These are phyloP conservation scores for Mimas tiliae DNA, from an alignment of 2,888 invertebrate species.

Conservation along the genomic window DNA sequence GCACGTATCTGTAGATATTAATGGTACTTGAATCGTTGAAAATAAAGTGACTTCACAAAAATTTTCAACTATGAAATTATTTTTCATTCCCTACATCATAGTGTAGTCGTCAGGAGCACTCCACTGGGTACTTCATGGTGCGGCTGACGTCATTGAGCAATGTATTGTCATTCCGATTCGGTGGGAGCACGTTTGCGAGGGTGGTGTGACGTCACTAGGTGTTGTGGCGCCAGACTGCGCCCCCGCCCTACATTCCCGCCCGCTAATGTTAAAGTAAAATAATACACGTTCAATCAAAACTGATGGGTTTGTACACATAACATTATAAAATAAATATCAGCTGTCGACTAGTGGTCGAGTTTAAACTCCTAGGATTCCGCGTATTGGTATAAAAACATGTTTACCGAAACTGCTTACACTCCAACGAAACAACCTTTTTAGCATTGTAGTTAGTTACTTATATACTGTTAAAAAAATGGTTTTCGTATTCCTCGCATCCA, in stretches of 20 bases:
- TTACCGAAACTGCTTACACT: too few species aligned
- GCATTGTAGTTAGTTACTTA: too few species aligned
- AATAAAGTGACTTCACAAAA: not conserved
- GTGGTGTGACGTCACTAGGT: conserved; percentile 54
- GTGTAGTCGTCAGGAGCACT: not conserved
- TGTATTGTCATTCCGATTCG: conserved; percentile 11
- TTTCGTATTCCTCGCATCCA: too few species aligned
- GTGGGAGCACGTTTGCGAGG: conserved; percentile 29
- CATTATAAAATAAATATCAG: too few species aligned
- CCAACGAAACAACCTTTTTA: too few species aligned
- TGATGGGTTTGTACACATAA: not conserved
- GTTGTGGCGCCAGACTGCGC: conserved; percentile 51
- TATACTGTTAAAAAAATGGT: too few species aligned
- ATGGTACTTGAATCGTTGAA: too few species aligned
- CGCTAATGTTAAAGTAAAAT: not conserved
- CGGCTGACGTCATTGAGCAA: conserved; percentile 17
- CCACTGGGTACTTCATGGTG: not conserved
- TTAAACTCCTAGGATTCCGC: too few species aligned
- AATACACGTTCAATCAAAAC: not conserved
- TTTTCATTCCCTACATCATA: too few species aligned
- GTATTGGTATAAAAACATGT: too few species aligned
- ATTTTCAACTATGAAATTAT: not conserved
- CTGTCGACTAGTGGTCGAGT: too few species aligned
- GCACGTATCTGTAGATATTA: too few species aligned
- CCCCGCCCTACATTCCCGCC: conserved; percentile 27